Base-by-base conservation (phyloP, 2,113 vertebrate species). In the Callopanchax toddi region DNA sequence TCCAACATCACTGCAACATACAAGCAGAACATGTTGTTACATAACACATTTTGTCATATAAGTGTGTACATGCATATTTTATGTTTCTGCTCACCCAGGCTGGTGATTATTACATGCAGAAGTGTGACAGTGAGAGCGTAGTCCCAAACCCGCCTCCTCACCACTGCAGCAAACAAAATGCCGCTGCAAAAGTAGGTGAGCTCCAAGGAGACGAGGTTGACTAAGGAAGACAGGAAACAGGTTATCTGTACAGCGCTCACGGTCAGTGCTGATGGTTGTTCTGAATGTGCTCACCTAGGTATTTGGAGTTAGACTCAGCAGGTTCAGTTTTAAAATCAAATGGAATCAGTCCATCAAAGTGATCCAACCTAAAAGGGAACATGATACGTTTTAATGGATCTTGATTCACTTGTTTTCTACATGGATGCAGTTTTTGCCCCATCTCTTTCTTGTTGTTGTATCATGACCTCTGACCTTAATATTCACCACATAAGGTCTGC, bases 281-380 rank as follows among this genome's bases (percentile, higher is more conserved):
- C 37, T 26, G 3, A 3, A 15, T 48, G 18, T 25, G 29, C 74
- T 82, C 90, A 95, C 93, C 94, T 86, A 95, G 88, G 79, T 94
- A 95, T 78, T 94, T 90, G 21, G 90, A 91, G 64, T 91, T 91
- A 51, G 92, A 92, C 74, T 92, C 93, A 6, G 90, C 81, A n/a
- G 92, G 93, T 58, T 90, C 88, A 13, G 91, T 95, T 86, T 94
- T 95, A 78, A 95, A 95, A 83, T 95, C 93, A 83, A 95, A 96
- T 23, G 93, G 93, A 82, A 93, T 93, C 61, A 93, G 82, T 68
- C 93, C 87, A 56, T 96, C 91, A 79, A 94, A 86, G 64, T 93
- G 87, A 49, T 92, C 83, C 32, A 93, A 82, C 86, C 95, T 95
- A 15, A 59, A 57, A 77, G 15, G 42, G 45, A 59, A 60, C 10